Evolutionary conservation across 2,888 invertebrate species (phyloP), one percentile per base, ranked within the genome.

Genomic region (Lithophane ornitopus): DNA sequence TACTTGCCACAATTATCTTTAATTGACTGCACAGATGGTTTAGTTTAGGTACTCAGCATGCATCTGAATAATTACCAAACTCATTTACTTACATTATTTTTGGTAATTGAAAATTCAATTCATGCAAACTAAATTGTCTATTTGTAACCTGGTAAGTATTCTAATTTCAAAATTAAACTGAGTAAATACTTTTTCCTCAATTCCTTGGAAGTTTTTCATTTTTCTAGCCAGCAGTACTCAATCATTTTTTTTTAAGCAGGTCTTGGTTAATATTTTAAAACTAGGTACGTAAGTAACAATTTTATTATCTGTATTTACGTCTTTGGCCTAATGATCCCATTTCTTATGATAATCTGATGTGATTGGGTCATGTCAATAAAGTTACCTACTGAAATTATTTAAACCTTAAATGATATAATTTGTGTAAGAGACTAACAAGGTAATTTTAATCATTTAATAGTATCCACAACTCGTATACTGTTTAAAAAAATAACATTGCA

Each of bases 291-390:
- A 16, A 44, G 4, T n/a, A 19, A 46, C 0, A 28, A 22, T 54
- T 46, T 12, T n/a, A 66, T 39, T 69, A 56, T 46, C 9, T 12
- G 4, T 46, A 12, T 34, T n/a, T 54, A 9, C 52, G 39, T 56
- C 14, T 78, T 62, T 70, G 58, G 58, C 52, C 46, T 22, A 58
- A n/a, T 78, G 16, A 52, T 46, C 62, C 26, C 44, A 68, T 83
- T 83, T 68, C 34, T 70, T 26, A 41, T n/a, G n/a, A 58, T 68
- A 66, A 78, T 70, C 34, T 16, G 19, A 39, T 58, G 12, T 19
- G 16, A 56, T 56, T 78, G 14, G 58, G 49, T 65, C 82, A 82
- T 46, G 54, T 41, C 26, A 76, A 44, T 70, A 34, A 66, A 28
- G 34, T 70, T 16, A 34, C 34, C 4, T 34, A 66, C 8, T 54